Percentiles rank a stretch among this genome's conserved stretches.
phyloP scores from a whole-genome alignment of 2,113 vertebrate species.

The Equus przewalskii region DNA sequence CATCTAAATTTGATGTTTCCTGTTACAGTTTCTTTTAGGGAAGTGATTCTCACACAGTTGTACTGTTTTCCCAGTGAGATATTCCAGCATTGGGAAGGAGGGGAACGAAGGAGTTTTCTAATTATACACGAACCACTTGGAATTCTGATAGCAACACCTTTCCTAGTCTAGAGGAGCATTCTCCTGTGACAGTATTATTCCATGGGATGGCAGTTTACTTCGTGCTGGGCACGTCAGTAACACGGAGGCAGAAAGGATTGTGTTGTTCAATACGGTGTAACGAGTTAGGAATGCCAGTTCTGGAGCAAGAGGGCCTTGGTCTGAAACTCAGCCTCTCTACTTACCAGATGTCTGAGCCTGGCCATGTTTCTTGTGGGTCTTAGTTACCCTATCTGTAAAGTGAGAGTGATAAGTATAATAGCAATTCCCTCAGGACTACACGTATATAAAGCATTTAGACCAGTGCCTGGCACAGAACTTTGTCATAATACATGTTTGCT shows the following conservation, averaged over 20 bases:
- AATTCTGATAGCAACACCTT: neutral
- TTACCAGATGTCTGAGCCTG: neutral
- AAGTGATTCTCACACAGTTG: neutral
- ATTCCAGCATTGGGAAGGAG: neutral
- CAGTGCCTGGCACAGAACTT: neutral
- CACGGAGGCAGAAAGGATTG: neutral
- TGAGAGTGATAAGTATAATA: neutral
- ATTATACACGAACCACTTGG: neutral
- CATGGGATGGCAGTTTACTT: neutral
- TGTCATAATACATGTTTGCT: neutral
- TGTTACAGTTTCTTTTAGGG: neutral
- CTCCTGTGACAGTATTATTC: neutral
- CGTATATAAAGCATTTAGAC: neutral
- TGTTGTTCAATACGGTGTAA: no score
- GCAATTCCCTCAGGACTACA: neutral
- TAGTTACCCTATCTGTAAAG: neutral
- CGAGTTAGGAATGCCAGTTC: neutral
- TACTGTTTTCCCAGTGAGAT: neutral
- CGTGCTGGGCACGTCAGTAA: neutral
- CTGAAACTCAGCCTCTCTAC: neutral
- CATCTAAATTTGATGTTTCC: conserved; percentile 2
- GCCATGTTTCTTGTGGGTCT: neutral
- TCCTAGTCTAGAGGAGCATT: neutral
- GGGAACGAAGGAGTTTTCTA: neutral
- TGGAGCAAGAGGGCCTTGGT: neutral